A percentile compares a stretch with the other conserved stretches of the same genome.
phyloP scores from a whole-genome alignment of 1,140 invertebrate genomes.

The Augochlora pura region DNA sequence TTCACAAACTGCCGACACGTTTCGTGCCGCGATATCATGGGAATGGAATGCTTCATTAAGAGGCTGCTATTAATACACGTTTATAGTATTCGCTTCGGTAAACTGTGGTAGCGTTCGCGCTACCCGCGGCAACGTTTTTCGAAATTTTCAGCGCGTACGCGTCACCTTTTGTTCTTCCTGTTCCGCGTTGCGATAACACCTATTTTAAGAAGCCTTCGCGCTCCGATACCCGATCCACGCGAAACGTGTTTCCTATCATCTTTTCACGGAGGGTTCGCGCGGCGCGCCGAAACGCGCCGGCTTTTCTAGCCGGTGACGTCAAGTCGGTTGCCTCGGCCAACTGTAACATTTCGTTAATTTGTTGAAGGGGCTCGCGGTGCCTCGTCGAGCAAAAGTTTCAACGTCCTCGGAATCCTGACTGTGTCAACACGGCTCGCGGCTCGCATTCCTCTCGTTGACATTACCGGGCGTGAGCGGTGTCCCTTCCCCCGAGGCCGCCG shows the following conservation, averaged over 20 bases:
- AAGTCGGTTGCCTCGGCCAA: neutral
- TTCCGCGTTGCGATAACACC: neutral
- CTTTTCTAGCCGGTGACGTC: conserved; percentile 15
- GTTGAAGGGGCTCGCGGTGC: neutral
- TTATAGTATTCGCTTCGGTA: neutral
- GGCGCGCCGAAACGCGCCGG: neutral
- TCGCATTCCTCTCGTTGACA: neutral
- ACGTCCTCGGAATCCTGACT: too few species aligned
- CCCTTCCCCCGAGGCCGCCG: neutral
- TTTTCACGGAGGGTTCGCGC: too few species aligned
- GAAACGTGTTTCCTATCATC: conserved; percentile 15
- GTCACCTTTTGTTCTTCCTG: neutral
- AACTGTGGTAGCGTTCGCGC: neutral
- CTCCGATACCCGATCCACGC: neutral
- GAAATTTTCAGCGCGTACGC: neutral
- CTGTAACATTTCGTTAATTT: neutral
- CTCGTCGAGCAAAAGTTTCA: too few species aligned
- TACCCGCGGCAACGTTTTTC: neutral
- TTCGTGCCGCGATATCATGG: neutral
- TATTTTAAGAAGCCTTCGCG: conserved; percentile 36
- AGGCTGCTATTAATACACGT: conserved; percentile 18
- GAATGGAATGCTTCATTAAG: neutral
- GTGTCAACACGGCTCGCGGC: too few species aligned
- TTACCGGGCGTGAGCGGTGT: neutral
- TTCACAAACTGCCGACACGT: neutral